Evolutionary conservation across 2,797 vertebrate species (phyloP), one percentile per base, ranked within the genome.

Genomic region (Etheostoma nigrum): DNA sequence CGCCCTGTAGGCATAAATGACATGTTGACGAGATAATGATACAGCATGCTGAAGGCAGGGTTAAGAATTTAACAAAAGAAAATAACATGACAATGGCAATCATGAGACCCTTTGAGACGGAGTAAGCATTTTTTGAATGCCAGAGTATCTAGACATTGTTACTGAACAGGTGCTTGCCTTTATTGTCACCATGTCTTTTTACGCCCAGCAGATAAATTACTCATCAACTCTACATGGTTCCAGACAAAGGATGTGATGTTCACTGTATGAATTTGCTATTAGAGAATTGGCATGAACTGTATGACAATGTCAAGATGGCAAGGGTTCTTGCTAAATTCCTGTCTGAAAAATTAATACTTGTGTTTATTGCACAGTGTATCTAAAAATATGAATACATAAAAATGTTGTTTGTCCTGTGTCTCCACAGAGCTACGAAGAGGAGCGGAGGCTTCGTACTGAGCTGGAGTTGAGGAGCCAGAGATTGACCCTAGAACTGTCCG

Each of bases 381-480:
- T 61, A 14, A 52, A 16, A 16, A 21, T 4, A 21, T 23, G 15
- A 57, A 42, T 16, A n/a, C 36, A 8, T 21, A 11, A 21, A 33
- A 48, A 14, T 19, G 12, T 25, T 76, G 21, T 69, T 0, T 42
- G 10, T 60, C 67, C 1, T 67, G 44, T 78, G 45, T 53, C 6
- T 61, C 25, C 83, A 4, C 81, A 99, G 98, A 96, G 93, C 88
- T 97, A 97, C 47, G 97, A 99, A 84, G 95, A 96, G 0, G 97
- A 99, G 86, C 94, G 96, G 61, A 95, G 93, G 83, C 91, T 91
- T 40, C 96, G 96, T 6, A 95, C 96, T 0, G 97, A 99, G 57
- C 88, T 98, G 69, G 97, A 99, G 83, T 79, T 96, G 61, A 95
- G 97, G 87, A 96, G 96, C 90, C 98, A 99, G 58, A 96, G 96